Evolutionary conservation across 2,888 invertebrate species (phyloP).

Genomic region (Ochropleura leucogaster): DNA sequence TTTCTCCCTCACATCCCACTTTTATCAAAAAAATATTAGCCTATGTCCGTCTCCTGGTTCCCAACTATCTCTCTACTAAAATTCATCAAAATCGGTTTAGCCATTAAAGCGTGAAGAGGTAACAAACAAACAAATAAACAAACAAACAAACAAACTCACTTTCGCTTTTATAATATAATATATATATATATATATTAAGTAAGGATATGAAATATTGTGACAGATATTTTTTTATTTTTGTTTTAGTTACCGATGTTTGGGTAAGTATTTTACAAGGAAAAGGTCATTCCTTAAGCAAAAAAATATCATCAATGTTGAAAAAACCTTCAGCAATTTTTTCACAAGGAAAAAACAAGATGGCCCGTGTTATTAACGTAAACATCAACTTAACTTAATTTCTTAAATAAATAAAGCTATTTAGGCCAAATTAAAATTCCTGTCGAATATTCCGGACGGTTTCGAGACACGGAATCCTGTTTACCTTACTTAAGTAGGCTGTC

Average conservation of each 20-base stretch:
- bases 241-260: neutral
- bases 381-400: constrained; percentile 30
- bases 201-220: neutral
- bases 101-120: too few relatives aligned
- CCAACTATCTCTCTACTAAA: too few relatives aligned
- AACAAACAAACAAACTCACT: too few relatives aligned
- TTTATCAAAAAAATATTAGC: too few relatives aligned
- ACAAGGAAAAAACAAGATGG: constrained; percentile 15
- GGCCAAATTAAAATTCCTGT: constrained; percentile 42
- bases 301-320: too few relatives aligned
- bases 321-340: neutral
- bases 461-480: constrained; percentile 36
- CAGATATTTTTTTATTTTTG: neutral
- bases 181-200: too few relatives aligned
- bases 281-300: neutral
- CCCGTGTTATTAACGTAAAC: constrained; percentile 14
- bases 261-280: neutral
- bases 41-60: too few relatives aligned
- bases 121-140: too few relatives aligned
- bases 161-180: too few relatives aligned
- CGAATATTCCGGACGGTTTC: constrained; percentile 11
- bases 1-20: too few relatives aligned
- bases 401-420: constrained; percentile 40
- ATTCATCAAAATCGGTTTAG: too few relatives aligned
- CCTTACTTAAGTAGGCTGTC: constrained; percentile 40